Evolutionary conservation across 2,797 vertebrate species (phyloP).

Genomic region (Spinus pinus): DNA sequence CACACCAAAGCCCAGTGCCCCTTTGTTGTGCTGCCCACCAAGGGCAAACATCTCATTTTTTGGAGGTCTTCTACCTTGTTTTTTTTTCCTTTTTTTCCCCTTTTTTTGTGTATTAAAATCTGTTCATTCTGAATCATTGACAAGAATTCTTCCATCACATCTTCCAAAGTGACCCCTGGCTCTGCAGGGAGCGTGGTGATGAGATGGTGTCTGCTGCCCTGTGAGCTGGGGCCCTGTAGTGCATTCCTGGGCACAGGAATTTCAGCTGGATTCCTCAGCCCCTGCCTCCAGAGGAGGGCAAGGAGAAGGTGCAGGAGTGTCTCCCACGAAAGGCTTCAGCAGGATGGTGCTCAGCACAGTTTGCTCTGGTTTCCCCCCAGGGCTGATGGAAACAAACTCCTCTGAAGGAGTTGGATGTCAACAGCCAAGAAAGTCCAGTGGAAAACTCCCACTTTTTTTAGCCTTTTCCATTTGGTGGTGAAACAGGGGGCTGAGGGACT

Average conservation of each 20-base stretch:
- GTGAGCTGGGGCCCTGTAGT: background rate
- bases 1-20: background rate
- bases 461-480: background rate
- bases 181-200: background rate
- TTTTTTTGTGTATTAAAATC: background rate
- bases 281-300: background rate
- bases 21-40: fast-evolving
- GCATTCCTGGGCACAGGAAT: background rate
- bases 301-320: background rate
- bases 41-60: fast-evolving
- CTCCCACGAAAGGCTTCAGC: fast-evolving
- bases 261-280: background rate
- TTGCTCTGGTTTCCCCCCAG: background rate
- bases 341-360: background rate
- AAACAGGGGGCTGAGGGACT: background rate
- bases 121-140: fast-evolving
- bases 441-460: background rate
- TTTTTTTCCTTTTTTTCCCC: background rate
- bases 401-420: fast-evolving
- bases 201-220: background rate
- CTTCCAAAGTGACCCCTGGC: background rate
- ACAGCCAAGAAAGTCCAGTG: fast-evolving
- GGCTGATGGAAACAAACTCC: background rate
- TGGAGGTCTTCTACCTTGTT: background rate
- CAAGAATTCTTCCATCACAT: fast-evolving